phyloP scores from a whole-genome alignment of 2,888 invertebrate genomes.

The Scotopteryx bipunctaria region DNA sequence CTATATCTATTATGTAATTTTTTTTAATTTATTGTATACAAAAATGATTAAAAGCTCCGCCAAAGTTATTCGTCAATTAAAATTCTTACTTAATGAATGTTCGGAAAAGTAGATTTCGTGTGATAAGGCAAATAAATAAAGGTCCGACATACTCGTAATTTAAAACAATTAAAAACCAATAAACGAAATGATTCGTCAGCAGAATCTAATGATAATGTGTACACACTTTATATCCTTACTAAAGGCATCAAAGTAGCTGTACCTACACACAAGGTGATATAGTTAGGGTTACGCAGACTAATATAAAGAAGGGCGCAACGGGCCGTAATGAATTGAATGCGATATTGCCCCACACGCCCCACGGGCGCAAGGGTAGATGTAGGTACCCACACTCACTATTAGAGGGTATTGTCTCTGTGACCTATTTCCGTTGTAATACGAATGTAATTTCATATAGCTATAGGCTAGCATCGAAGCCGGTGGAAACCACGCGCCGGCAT shows the following conservation, averaged over 20 bases:
- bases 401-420: conserved; percentile 69
- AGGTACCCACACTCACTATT: conserved; percentile 41
- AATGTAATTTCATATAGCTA: conserved; percentile 29
- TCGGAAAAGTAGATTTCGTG: conserved; percentile 29
- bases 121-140: conserved; percentile 34
- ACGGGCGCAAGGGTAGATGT: conserved; percentile 33
- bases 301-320: conserved; percentile 50
- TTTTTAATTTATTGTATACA: too few relatives aligned
- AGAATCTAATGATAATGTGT: conserved; percentile 35
- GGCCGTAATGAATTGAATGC: conserved; percentile 60
- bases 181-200: conserved; percentile 38
- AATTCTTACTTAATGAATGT: conserved; percentile 31
- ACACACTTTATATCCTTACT: not conserved
- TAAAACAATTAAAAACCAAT: conserved; percentile 46
- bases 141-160: not conserved
- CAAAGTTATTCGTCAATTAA: conserved; percentile 17
- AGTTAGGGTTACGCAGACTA: conserved; percentile 47
- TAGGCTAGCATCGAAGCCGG: conserved; percentile 14
- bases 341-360: conserved; percentile 48
- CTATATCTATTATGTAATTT: too few relatives aligned
- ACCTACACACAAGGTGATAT: conserved; percentile 26
- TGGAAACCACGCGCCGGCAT: conserved; percentile 12
- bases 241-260: not conserved
- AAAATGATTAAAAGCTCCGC: too few relatives aligned
- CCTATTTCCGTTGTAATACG: conserved; percentile 61